These are phyloP conservation scores for Platycheirus rosarum DNA, from an alignment of 2,888 invertebrate genomes.

Conservation along the genomic window DNA sequence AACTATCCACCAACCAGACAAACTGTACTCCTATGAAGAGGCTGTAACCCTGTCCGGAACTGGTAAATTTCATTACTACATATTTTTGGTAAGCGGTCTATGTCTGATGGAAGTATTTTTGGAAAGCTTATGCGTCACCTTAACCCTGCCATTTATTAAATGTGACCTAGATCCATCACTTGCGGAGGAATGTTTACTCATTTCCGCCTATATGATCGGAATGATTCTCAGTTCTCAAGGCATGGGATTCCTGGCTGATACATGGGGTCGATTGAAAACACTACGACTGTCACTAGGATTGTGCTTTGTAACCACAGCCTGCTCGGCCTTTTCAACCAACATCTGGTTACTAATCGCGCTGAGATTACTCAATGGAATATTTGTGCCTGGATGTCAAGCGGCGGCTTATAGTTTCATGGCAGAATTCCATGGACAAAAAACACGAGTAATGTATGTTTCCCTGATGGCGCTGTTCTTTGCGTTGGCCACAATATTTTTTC, in stretches of 20 bases:
- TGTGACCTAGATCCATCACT: slow-evolving; percentile 86
- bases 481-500: slow-evolving; percentile 74
- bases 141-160: slow-evolving; percentile 87
- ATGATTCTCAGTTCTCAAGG: slow-evolving; percentile 89
- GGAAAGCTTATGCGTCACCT: slow-evolving; percentile 86
- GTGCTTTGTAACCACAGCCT: too few species aligned
- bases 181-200: slow-evolving; percentile 85
- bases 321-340: too few species aligned
- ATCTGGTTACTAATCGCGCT: slow-evolving; percentile 79
- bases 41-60: slow-evolving; percentile 83
- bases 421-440: slow-evolving; percentile 83
- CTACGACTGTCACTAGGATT: too few species aligned
- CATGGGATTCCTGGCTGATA: slow-evolving; percentile 92
- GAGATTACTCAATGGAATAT: slow-evolving; percentile 87
- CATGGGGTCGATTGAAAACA: slow-evolving; percentile 86
- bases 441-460: slow-evolving; percentile 83
- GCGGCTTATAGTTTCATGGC: slow-evolving; percentile 84
- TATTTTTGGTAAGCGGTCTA: slow-evolving; percentile 85
- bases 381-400: slow-evolving; percentile 80
- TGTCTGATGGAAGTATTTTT: slow-evolving; percentile 87
- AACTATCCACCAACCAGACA: too few species aligned
- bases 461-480: slow-evolving; percentile 84
- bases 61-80: slow-evolving; percentile 86
- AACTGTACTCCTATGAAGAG: slow-evolving; percentile 79
- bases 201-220: slow-evolving; percentile 87